Conservation (phyloP, 2,797 vertebrate genomes). For the Tapera naevia region DNA sequence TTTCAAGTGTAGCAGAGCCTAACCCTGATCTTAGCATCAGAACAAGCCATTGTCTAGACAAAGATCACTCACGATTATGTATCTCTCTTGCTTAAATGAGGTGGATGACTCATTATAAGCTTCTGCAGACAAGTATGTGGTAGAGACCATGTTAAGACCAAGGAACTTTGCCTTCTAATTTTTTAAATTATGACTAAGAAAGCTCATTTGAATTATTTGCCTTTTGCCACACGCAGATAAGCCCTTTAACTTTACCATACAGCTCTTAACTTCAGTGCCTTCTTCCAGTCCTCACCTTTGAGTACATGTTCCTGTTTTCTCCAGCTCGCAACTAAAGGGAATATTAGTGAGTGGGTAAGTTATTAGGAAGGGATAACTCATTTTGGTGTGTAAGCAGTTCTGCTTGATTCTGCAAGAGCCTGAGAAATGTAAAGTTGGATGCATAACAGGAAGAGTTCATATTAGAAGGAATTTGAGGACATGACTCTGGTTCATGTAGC, state of each 20-base stretch:
- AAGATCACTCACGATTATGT: background rate
- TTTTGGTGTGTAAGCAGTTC: background rate
- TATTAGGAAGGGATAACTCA: conserved; percentile 3
- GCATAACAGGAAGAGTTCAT: background rate
- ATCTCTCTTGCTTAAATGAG: conserved; percentile 18
- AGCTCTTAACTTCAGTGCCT: background rate
- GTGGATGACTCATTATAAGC: conserved; percentile 23
- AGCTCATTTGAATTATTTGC: conserved; percentile 50
- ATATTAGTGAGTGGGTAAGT: conserved; percentile 44
- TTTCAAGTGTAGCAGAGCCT: background rate
- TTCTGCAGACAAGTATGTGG: conserved; percentile 2
- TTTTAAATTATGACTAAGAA: conserved; percentile 51
- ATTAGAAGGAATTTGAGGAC: background rate
- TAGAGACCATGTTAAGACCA: background rate
- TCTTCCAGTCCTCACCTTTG: conserved; percentile 6
- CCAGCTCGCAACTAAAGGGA: background rate
- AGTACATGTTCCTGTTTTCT: background rate
- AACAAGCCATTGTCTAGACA: background rate
- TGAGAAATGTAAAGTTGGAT: background rate
- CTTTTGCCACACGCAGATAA: conserved; percentile 38
- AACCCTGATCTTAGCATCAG: conserved; percentile 9
- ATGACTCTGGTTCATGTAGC: background rate
- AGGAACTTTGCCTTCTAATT: conserved; percentile 12
- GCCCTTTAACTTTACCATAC: background rate
- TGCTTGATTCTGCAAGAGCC: background rate